Evolutionary conservation across 2,113 vertebrate genomes (phyloP).

Genomic region (Pelodiscus sinensis): DNA sequence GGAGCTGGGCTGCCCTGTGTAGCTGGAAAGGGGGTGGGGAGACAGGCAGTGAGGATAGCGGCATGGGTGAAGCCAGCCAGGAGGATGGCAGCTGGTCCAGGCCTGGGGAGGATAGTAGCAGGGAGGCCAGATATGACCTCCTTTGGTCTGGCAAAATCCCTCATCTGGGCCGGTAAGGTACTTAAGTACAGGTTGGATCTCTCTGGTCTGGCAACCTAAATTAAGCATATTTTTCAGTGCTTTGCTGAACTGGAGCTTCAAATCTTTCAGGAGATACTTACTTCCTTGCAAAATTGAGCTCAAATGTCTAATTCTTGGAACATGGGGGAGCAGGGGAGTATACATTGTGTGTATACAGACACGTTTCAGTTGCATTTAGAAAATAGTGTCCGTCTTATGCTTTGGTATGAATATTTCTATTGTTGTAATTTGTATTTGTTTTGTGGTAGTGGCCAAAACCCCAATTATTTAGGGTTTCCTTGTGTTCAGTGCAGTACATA

Average conservation of each 20-base stretch:
- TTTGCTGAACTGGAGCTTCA: neutral
- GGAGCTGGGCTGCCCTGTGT: no score
- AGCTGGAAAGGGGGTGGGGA: no score
- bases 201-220: neutral
- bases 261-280: neutral
- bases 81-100: no score
- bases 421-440: neutral
- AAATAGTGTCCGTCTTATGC: neutral
- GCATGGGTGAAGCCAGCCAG: no score
- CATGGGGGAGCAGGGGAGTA: neutral
- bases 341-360: neutral
- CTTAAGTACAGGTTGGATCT: no score
- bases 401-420: neutral
- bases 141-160: no score
- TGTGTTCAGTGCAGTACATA: neutral
- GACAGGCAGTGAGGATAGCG: no score
- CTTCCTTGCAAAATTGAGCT: neutral
- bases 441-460: neutral
- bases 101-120: no score
- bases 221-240: neutral
- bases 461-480: neutral
- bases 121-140: no score
- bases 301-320: neutral
- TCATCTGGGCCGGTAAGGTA: no score
- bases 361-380: neutral